Conservation (phyloP, 2,797 vertebrate genomes). For the Apodemus agrarius region DNA sequence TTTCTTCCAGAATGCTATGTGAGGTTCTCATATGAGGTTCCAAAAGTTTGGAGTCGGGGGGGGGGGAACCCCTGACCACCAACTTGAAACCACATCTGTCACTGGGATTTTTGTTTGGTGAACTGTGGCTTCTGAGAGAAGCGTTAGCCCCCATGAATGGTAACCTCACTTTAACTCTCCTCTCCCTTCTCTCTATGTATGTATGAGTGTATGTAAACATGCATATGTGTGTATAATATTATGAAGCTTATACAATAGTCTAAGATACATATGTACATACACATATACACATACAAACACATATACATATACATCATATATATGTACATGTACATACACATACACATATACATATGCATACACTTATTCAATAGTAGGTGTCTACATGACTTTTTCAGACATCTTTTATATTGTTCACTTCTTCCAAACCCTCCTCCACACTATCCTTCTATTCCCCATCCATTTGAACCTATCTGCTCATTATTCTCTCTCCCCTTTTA, state of each 20-base stretch:
- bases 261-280: not conserved
- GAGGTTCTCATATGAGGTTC: not conserved
- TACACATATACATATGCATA: not conserved
- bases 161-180: not conserved
- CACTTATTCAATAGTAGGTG: not conserved
- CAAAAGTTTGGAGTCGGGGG: not conserved
- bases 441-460: not conserved
- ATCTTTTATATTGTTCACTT: not conserved
- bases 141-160: not conserved
- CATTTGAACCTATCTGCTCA: not conserved
- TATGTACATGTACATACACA: not conserved
- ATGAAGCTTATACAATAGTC: not conserved
- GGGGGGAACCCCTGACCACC: not conserved
- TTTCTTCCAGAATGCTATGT: not conserved
- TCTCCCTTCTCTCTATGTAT: not conserved
- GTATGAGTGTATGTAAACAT: not conserved
- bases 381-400: not conserved
- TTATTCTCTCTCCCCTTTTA: not conserved
- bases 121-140: not conserved
- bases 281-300: not conserved
- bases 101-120: not conserved
- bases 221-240: not conserved
- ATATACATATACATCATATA: not conserved
- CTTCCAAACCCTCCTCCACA: not conserved
- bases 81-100: not conserved